A percentile compares a stretch with the other conserved stretches of the same genome.
Conservation (phyloP, 2,888 invertebrate species). For the Rhabditoides inermis region DNA sequence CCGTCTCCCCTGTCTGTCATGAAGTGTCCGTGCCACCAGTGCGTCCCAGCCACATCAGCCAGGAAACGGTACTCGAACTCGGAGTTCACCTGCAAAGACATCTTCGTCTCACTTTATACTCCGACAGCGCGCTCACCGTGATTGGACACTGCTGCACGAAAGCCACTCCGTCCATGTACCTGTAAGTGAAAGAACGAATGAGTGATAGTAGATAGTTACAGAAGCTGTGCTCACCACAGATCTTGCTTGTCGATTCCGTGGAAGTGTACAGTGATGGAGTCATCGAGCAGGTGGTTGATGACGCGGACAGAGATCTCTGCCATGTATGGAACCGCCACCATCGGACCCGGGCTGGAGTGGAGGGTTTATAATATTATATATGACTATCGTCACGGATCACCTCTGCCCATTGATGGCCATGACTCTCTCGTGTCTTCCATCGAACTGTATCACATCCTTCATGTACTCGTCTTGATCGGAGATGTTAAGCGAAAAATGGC, state of each 20-base stretch:
- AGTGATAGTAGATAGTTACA: no score
- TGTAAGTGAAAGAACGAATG: no score
- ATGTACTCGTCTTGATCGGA: constrained; percentile 6
- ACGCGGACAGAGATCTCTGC: constrained; percentile 41
- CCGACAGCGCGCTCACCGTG: no score
- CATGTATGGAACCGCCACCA: constrained; percentile 41
- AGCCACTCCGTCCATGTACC: constrained; percentile 46
- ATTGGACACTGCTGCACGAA: constrained; percentile 48
- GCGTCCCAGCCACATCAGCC: constrained; percentile 45
- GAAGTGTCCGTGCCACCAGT: constrained; percentile 45
- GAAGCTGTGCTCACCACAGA: not conserved
- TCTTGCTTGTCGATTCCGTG: constrained; percentile 45
- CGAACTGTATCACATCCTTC: constrained; percentile 24
- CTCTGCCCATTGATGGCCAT: constrained; percentile 32
- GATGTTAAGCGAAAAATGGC: no score
- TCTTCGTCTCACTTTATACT: no score
- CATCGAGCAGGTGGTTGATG: constrained; percentile 32
- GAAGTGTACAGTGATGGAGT: constrained; percentile 41
- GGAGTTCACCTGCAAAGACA: constrained; percentile 3
- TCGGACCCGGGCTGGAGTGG: constrained; percentile 39
- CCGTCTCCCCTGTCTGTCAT: constrained; percentile 46
- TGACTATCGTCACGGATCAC: no score
- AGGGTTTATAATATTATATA: no score
- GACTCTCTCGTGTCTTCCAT: constrained; percentile 36
- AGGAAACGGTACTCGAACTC: constrained; percentile 45